Conservation (phyloP, 2,113 vertebrate genomes). For the Otus sunia region DNA sequence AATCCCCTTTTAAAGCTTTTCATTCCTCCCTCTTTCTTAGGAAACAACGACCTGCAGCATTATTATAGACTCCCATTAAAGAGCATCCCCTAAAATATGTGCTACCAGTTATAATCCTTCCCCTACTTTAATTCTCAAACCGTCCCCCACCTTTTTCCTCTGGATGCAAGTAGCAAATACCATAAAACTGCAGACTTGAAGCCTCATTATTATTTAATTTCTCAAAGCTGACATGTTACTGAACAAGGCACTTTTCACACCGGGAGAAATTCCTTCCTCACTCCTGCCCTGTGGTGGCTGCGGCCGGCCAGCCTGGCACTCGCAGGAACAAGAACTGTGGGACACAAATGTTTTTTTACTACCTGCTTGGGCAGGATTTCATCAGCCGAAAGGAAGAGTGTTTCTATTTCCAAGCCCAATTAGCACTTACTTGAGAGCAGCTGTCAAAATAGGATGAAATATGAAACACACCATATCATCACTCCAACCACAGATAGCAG, state of each 20-base stretch:
- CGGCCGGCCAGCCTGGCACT: background rate
- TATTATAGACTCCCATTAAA: background rate
- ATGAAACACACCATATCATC: rapidly evolving
- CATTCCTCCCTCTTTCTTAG: background rate
- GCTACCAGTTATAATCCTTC: background rate
- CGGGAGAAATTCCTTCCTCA: background rate
- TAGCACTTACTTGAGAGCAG: background rate
- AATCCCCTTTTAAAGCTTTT: slow-evolving; percentile 10
- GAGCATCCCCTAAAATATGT: background rate
- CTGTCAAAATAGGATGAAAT: background rate
- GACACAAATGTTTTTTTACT: rapidly evolving
- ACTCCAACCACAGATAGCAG: rapidly evolving
- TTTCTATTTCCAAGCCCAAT: background rate
- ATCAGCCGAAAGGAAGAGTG: rapidly evolving
- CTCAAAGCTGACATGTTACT: background rate
- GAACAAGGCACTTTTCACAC: background rate
- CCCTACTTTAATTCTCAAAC: background rate
- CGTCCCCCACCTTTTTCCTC: background rate
- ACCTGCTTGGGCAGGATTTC: background rate
- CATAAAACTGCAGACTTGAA: background rate
- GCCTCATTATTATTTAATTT: background rate
- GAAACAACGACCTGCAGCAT: background rate
- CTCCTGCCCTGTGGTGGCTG: rapidly evolving
- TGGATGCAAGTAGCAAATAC: background rate
- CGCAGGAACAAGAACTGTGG: rapidly evolving